phyloP scores from a whole-genome alignment of 2,888 invertebrate species.

The Phymatocera aterrima region DNA sequence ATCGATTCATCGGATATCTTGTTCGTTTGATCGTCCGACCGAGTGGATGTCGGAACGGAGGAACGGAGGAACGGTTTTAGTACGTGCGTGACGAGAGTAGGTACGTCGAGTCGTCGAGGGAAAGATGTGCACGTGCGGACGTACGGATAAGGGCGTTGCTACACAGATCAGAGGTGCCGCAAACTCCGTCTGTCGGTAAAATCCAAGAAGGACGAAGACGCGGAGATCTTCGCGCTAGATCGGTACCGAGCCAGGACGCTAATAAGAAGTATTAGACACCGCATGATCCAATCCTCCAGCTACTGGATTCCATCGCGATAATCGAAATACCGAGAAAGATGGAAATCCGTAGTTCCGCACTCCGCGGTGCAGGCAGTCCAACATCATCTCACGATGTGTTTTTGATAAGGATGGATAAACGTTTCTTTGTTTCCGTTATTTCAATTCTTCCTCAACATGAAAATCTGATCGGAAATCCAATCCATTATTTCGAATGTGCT shows the following conservation, averaged over 20 bases:
- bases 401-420: neutral
- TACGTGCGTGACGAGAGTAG: constrained; percentile 33
- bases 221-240: constrained; percentile 56
- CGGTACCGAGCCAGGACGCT: constrained; percentile 46
- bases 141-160: constrained; percentile 59
- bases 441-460: too few species aligned
- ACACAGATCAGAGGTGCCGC: constrained; percentile 20
- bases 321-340: neutral
- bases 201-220: constrained; percentile 51
- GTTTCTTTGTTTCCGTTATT: too few species aligned
- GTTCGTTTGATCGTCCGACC: neutral
- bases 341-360: too few species aligned
- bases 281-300: neutral
- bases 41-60: too few species aligned
- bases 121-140: constrained; percentile 50
- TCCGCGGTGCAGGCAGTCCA: neutral
- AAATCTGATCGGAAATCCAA: too few species aligned
- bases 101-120: neutral
- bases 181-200: constrained; percentile 44
- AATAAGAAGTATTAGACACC: constrained; percentile 41
- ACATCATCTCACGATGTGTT: neutral
- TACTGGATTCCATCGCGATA: constrained; percentile 4
- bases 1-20: neutral
- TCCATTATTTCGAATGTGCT: too few species aligned
- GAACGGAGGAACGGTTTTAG: constrained; percentile 6